Evolutionary conservation across 2,888 invertebrate genomes (phyloP), one percentile per base, ranked within the genome.

Genomic region (Heliconius ismenius): DNA sequence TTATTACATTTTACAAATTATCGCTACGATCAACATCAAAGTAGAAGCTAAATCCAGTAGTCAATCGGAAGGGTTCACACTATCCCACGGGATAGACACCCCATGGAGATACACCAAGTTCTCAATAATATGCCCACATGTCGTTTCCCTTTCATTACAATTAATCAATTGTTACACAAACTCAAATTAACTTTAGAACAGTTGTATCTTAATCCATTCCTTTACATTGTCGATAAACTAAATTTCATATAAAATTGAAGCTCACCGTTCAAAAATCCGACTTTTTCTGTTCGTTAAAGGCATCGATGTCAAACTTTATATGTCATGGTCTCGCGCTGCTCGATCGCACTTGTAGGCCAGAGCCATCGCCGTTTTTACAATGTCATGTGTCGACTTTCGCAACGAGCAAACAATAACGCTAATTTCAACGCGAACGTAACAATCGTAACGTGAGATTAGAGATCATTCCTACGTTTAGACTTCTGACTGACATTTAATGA

Each of bases 291-390:
- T 70, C 62, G 78, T 81, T 82, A 76, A 73, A 76, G 79, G 80
- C 81, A 82, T 83, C 89, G 90, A 87, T 90, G 91, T 90, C 91
- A 89, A 87, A 88, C 86, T 91, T 92, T 90, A 91, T 93, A 90
- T 93, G 93, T 93, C 93, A 93, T 81, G 93, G 93, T 83, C 91
- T 82, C 86, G 87, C 86, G 88, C 84, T 89, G 92, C 91, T 92
- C 91, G 91, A 91, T 90, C 90, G 93, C 91, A 89, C 91, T 93
- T 92, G 92, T 93, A 93, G 93, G 93, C 91, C 93, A 87, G 86
- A 88, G 86, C 86, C 90, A 92, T 91, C 91, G 87, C 85, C 81
- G 88, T 88, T 90, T 91, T 89, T 90, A 92, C 93, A 93, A 92
- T 93, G 93, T 93, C 92, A 93, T 93, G 92, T 92, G 89, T 92